These are phyloP conservation scores for Orussus abietinus DNA, from an alignment of 1,140 invertebrate species.

Conservation along the genomic window DNA sequence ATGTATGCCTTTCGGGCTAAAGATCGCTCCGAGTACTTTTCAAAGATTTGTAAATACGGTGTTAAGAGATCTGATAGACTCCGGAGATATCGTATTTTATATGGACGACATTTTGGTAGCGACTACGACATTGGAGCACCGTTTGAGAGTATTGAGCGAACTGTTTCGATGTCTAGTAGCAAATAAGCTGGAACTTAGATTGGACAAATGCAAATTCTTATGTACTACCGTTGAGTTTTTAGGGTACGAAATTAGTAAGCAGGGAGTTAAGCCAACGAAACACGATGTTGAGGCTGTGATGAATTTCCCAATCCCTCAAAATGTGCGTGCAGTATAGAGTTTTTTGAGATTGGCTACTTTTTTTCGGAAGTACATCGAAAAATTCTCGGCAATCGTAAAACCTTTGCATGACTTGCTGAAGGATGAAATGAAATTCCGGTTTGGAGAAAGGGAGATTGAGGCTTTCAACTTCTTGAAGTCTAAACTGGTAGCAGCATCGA, in stretches of 20 bases:
- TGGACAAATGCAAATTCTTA: constrained; percentile 12
- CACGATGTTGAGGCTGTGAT: no score
- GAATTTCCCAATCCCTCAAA: neutral
- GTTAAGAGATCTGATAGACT: constrained; percentile 21
- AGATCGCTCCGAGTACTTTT: constrained; percentile 39
- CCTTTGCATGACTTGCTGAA: no score
- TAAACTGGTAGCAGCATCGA: constrained; percentile 6
- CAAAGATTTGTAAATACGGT: constrained; percentile 38
- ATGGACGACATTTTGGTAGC: constrained; percentile 22
- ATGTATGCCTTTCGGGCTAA: constrained; percentile 40
- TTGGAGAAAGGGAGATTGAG: neutral
- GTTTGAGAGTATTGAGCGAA: constrained; percentile 13
- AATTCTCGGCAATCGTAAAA: no score
- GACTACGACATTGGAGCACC: constrained; percentile 10
- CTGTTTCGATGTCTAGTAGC: constrained; percentile 11
- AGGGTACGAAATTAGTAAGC: no score
- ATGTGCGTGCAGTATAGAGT: constrained; percentile 12
- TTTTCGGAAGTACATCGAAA: no score
- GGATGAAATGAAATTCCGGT: no score
- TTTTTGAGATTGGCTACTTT: no score
- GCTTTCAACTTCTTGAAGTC: neutral
- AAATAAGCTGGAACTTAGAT: constrained; percentile 10
- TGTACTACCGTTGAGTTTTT: neutral
- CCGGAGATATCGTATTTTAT: constrained; percentile 11
- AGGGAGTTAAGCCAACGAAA: no score